A percentile compares a stretch with the other conserved stretches of the same genome.
These are phyloP conservation scores for Arenaria interpres DNA, from an alignment of 2,113 vertebrate genomes.

Conservation along the genomic window DNA sequence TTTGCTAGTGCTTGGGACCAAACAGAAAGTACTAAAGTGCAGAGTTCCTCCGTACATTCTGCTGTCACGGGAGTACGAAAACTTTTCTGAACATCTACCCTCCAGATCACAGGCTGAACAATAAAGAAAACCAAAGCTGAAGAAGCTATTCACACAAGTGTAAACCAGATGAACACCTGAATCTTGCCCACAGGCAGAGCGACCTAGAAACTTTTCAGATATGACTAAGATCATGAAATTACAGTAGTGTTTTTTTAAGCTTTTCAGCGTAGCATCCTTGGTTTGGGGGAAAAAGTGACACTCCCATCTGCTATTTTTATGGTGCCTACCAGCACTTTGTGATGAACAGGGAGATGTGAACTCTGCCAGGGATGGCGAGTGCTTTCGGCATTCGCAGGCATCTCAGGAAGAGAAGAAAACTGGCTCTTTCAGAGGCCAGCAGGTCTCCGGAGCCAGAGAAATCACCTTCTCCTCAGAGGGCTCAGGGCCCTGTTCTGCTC, in stretches of 20 bases:
- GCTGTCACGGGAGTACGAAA: background rate
- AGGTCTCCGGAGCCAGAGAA: background rate
- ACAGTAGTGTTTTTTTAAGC: background rate
- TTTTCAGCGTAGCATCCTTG: background rate
- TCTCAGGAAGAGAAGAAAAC: background rate
- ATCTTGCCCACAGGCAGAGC: background rate
- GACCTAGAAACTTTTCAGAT: background rate
- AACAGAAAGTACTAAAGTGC: rapidly evolving
- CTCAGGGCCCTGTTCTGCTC: background rate
- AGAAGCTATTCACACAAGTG: background rate
- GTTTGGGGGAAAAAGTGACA: background rate
- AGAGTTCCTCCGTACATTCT: background rate
- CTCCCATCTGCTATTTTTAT: background rate
- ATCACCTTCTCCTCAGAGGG: background rate
- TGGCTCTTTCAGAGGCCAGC: background rate
- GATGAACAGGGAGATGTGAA: background rate
- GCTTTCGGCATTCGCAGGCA: background rate
- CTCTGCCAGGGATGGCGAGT: background rate
- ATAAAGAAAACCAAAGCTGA: background rate
- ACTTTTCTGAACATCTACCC: background rate
- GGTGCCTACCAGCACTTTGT: background rate
- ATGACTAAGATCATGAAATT: background rate
- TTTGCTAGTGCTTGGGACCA: background rate
- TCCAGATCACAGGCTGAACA: background rate
- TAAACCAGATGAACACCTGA: slow-evolving; percentile 8